Conservation (phyloP, 92 coral and sea anemone species). For the Paramuricea clavata region DNA sequence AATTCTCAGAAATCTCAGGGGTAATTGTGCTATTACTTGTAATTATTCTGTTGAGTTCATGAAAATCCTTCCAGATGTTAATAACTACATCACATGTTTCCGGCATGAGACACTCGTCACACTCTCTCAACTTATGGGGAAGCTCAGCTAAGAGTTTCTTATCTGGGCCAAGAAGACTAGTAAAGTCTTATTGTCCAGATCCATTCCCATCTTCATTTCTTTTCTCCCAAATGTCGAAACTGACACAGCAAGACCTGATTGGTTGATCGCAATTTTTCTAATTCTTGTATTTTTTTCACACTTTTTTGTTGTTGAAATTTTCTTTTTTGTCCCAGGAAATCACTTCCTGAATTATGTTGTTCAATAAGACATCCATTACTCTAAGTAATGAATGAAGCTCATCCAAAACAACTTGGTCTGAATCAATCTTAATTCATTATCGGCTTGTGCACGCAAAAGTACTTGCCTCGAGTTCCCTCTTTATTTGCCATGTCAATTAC, state of each 20-base stretch:
- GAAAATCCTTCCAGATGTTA: slow-evolving; percentile 61
- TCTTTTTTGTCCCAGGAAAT: slow-evolving; percentile 60
- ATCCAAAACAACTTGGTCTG: slow-evolving; percentile 69
- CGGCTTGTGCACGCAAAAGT: slow-evolving; percentile 66
- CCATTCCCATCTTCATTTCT: slow-evolving; percentile 66
- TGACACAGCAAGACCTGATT: slow-evolving; percentile 65
- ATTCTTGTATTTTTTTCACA: slow-evolving; percentile 31
- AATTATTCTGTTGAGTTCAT: slow-evolving; percentile 54
- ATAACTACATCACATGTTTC: slow-evolving; percentile 48
- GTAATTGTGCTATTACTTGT: slow-evolving; percentile 31
- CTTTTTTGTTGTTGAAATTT: slow-evolving; percentile 58
- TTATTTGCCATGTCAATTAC: slow-evolving; percentile 50
- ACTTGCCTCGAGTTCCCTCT: slow-evolving; percentile 61
- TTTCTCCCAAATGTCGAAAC: slow-evolving; percentile 74
- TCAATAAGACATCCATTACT: slow-evolving; percentile 67
- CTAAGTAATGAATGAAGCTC: slow-evolving; percentile 70
- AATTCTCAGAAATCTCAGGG: background rate
- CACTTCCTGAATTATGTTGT: slow-evolving; percentile 62
- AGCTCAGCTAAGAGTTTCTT: slow-evolving; percentile 51
- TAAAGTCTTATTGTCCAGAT: slow-evolving; percentile 63
- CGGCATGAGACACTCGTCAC: background rate
- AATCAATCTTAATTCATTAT: slow-evolving; percentile 55
- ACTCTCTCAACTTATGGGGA: slow-evolving; percentile 43
- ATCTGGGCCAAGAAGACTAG: slow-evolving; percentile 64
- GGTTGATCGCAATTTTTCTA: background rate